phyloP scores from a whole-genome alignment of 2,797 vertebrate genomes.

The Neosilurus hyrtlii region DNA sequence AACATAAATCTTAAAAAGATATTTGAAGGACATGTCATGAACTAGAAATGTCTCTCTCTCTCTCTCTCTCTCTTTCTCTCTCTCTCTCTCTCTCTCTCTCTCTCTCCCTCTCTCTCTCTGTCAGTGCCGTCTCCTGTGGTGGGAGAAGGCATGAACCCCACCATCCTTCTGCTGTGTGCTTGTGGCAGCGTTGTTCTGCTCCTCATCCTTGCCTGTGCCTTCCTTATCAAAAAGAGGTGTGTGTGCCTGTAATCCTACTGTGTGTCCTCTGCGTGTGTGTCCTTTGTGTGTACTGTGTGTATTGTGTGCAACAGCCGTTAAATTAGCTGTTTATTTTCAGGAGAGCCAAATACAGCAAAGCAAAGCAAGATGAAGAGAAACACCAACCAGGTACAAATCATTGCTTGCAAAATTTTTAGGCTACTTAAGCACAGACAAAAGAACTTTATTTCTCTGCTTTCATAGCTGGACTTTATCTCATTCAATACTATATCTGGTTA shows the following conservation, averaged over 20 bases:
- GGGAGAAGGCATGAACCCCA: constrained; percentile 92
- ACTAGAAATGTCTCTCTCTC: background rate
- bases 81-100: too few relatives aligned
- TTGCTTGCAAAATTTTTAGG: background rate
- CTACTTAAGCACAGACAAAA: background rate
- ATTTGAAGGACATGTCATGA: constrained; percentile 4
- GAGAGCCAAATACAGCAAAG: constrained; percentile 97
- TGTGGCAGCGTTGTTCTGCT: constrained; percentile 92
- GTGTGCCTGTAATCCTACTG: constrained; percentile 60
- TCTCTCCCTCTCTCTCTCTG: too few relatives aligned
- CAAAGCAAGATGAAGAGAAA: constrained; percentile 97
- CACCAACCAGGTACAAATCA: constrained; percentile 86
- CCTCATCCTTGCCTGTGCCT: constrained; percentile 92
- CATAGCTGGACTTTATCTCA: background rate
- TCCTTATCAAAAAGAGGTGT: constrained; percentile 97
- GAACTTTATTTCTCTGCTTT: background rate
- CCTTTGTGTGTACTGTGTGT: constrained; percentile 32
- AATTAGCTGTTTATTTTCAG: constrained; percentile 68
- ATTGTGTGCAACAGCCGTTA: constrained; percentile 31
- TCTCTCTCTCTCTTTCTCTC: too few relatives aligned
- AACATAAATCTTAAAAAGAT: background rate
- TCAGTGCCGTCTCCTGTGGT: constrained; percentile 92
- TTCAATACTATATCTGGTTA: background rate
- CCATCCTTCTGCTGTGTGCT: constrained; percentile 90
- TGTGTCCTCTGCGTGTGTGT: constrained; percentile 39